phyloP scores from a whole-genome alignment of 1,140 invertebrate species.

The Bacillus rossius region DNA sequence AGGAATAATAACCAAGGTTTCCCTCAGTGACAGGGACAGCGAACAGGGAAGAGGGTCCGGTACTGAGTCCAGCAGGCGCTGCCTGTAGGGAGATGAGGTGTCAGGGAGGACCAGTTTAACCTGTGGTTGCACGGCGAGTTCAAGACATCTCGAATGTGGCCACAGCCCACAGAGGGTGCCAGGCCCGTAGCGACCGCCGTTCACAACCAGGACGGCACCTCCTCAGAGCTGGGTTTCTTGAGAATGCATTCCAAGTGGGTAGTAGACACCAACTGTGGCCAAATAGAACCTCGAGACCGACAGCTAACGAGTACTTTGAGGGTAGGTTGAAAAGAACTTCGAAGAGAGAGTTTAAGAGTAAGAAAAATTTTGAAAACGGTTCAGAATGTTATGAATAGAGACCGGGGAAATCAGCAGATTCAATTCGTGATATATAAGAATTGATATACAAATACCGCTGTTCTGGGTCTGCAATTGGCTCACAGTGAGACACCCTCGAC shows the following conservation, averaged over 20 bases:
- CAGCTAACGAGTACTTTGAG: conserved; percentile 88
- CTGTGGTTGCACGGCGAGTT: conserved; percentile 41
- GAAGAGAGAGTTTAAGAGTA: conserved; percentile 85
- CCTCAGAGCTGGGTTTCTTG: conserved; percentile 78
- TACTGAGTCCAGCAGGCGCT: conserved; percentile 49
- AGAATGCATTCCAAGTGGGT: conserved; percentile 77
- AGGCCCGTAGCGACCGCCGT: too few relatives aligned
- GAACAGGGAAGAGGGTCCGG: conserved; percentile 75
- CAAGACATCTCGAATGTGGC: conserved; percentile 69
- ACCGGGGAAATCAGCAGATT: too few relatives aligned
- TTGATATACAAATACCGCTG: too few relatives aligned
- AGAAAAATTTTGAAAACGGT: too few relatives aligned
- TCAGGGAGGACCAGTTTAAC: conserved; percentile 49
- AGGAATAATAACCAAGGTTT: conserved; percentile 90
- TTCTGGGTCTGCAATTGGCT: too few relatives aligned
- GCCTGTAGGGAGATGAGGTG: conserved; percentile 58
- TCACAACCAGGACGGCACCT: conserved; percentile 49
- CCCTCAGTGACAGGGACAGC: conserved; percentile 81
- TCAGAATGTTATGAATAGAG: too few relatives aligned
- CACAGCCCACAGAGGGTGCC: too few relatives aligned
- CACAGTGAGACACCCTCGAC: too few relatives aligned
- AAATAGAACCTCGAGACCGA: conserved; percentile 79
- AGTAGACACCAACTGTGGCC: conserved; percentile 83
- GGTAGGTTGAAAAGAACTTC: conserved; percentile 89
- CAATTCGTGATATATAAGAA: too few relatives aligned